Evolutionary conservation across 2,113 vertebrate species (phyloP), one percentile per base, ranked within the genome.

Genomic region (Atrichornis clamosus): DNA sequence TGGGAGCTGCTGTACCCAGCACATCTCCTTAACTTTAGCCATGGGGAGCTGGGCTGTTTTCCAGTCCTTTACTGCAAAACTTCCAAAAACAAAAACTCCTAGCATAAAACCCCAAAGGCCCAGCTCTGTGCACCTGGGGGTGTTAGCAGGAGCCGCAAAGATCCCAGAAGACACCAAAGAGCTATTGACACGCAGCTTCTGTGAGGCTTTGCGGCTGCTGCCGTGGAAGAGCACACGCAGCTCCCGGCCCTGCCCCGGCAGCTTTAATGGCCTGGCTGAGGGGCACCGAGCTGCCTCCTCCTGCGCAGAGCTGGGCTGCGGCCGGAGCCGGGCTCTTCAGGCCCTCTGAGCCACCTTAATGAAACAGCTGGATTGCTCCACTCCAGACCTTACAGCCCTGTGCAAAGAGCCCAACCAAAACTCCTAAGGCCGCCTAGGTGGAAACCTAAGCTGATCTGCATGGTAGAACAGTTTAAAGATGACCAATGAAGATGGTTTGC

Each of bases 81-180:
- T 44, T 87, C 86, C 93, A 81, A 84, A 95, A 95, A 1, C 53
- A 79, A 80, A 79, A 80, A 85, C 58, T 76, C 59, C 67, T 73
- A 50, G 37, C 10, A 47, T 53, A 73, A 55, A 44, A 2, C 1
- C 39, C 76, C 60, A 46, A 46, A 77, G 79, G 59, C 59, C 65
- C 82, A 84, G 84, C 82, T 89, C 85, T 55, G 76, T 49, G 84
- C 73, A 22, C 62, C 5, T 80, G 63, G 47, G 78, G 82, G 46
- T 90, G 85, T 41, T 59, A 56, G 88, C 92, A 81, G 90, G 88
- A 95, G 88, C 75, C 88, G 33, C 78, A 89, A 67, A 81, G 82
- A 37, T 81, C 87, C 79, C 85, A 92, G 95, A 80, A 94, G 90
- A 94, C 95, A 95, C 96, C 96, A 97, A 96, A 97, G 96, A 97